phyloP scores from a whole-genome alignment of 1,140 invertebrate genomes.

The Branchinecta lynchi region DNA sequence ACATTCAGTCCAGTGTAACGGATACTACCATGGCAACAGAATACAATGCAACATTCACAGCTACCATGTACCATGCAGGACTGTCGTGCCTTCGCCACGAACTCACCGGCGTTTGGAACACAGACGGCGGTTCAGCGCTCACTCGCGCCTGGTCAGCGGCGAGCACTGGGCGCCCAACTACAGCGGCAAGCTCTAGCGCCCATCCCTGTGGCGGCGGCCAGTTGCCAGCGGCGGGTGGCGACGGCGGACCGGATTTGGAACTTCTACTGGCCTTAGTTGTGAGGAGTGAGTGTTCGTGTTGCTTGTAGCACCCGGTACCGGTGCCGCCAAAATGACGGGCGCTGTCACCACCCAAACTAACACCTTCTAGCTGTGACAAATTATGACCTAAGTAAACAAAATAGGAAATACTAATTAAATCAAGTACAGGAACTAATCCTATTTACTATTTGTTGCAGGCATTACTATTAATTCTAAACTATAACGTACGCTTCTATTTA shows the following conservation, averaged over 20 bases:
- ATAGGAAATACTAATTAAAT: not conserved
- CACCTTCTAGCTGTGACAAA: slow-evolving; percentile 69
- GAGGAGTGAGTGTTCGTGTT: slow-evolving; percentile 49
- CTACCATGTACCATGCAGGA: not conserved
- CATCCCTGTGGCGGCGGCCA: slow-evolving; percentile 22
- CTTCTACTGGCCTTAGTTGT: slow-evolving; percentile 20
- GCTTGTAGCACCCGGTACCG: slow-evolving; percentile 63
- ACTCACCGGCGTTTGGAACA: slow-evolving; percentile 21
- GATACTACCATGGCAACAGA: not conserved
- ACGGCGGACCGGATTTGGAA: not conserved
- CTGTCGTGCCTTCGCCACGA: slow-evolving; percentile 12
- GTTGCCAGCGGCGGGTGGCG: slow-evolving; percentile 18
- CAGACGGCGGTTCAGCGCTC: slow-evolving; percentile 14
- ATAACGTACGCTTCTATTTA: too few relatives aligned
- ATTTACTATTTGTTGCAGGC: too few relatives aligned
- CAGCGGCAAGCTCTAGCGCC: slow-evolving; percentile 14
- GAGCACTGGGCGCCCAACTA: slow-evolving; percentile 18
- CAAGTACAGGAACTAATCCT: too few relatives aligned
- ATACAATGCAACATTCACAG: not conserved
- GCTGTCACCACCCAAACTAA: slow-evolving; percentile 59
- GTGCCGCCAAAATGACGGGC: slow-evolving; percentile 50
- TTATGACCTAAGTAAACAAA: slow-evolving; percentile 52
- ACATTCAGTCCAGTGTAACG: not conserved
- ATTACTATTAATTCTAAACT: too few relatives aligned
- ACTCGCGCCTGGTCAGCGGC: slow-evolving; percentile 16